phyloP scores from a whole-genome alignment of 2,113 vertebrate species.

The Bubo bubo region DNA sequence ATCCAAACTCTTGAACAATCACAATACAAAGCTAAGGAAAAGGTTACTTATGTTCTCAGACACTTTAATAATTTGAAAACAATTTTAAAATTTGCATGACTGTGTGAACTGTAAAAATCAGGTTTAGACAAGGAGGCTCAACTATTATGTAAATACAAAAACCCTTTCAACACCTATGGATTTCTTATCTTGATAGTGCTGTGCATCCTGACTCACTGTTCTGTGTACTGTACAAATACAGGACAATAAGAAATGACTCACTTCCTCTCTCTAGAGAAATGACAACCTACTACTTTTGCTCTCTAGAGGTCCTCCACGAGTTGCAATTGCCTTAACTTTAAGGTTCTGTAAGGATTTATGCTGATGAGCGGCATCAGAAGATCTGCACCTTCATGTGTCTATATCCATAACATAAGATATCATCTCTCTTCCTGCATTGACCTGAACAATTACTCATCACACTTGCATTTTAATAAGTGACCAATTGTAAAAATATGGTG shows the following conservation, averaged over 20 bases:
- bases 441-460: neutral
- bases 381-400: neutral
- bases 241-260: accelerated
- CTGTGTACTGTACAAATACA: accelerated
- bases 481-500: accelerated
- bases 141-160: accelerated
- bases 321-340: neutral
- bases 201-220: neutral
- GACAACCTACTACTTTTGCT: neutral
- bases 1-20: neutral
- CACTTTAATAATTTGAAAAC: neutral
- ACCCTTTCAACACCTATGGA: accelerated
- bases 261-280: neutral
- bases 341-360: neutral
- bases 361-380: accelerated
- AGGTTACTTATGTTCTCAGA: neutral
- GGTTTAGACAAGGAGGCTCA: neutral
- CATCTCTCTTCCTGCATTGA: neutral
- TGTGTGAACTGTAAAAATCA: neutral
- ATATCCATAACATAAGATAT: accelerated
- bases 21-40: neutral
- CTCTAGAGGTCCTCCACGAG: conserved; percentile 31
- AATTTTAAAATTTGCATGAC: neutral
- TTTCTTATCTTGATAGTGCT: accelerated
- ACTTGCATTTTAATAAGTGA: neutral